Percentiles rank a stretch among this genome's conserved stretches.
These are phyloP conservation scores for Pseudochirops cupreus DNA, from an alignment of 2,797 vertebrate species.

Conservation along the genomic window DNA sequence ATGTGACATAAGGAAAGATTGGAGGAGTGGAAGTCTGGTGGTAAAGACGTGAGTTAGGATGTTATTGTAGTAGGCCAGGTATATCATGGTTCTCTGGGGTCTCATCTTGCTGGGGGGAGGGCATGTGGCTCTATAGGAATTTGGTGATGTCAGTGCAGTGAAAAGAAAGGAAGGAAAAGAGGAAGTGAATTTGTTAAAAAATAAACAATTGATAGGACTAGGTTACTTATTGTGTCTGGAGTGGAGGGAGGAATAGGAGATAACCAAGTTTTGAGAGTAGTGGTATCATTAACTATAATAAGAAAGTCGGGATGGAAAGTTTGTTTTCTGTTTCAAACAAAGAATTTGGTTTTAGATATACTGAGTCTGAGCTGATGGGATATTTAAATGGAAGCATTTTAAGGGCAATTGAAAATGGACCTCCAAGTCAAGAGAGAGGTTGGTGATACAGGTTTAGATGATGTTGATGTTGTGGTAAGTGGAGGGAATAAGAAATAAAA, in stretches of 20 bases:
- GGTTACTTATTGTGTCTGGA: background rate
- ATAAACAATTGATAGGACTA: background rate
- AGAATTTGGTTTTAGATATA: background rate
- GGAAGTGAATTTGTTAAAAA: background rate
- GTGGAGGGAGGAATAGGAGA: background rate
- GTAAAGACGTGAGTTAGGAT: background rate
- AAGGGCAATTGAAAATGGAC: background rate
- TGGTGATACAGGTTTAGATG: background rate
- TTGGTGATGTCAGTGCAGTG: background rate
- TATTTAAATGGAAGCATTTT: background rate
- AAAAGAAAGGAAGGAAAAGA: background rate
- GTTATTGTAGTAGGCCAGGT: background rate
- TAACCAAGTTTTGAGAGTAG: background rate
- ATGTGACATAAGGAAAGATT: background rate
- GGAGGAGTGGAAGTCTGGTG: background rate
- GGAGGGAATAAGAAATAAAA: background rate
- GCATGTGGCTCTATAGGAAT: background rate
- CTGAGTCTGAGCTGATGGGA: background rate
- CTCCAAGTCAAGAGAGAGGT: background rate
- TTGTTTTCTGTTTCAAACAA: background rate
- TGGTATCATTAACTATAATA: background rate
- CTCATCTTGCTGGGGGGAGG: background rate
- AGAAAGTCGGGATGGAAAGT: background rate
- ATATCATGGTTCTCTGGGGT: background rate
- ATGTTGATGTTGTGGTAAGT: background rate